Evolutionary conservation across 2,113 vertebrate genomes (phyloP).

Genomic region (Cololabis saira): DNA sequence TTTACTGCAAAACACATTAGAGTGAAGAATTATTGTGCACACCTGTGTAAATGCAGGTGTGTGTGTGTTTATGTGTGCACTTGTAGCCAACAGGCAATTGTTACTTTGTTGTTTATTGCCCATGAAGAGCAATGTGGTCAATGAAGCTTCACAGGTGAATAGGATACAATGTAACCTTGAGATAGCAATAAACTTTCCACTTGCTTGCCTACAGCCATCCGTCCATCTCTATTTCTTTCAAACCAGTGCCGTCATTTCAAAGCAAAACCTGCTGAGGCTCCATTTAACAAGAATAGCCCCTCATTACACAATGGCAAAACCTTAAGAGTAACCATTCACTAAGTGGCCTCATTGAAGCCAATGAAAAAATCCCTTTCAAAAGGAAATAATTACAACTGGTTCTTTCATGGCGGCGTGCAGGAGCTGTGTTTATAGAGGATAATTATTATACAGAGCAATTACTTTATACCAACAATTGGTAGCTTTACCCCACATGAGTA

Average conservation of each 20-base stretch:
- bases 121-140: constrained; percentile 71
- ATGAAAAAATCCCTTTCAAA: constrained; percentile 70
- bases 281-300: constrained; percentile 50
- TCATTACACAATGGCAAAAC: constrained; percentile 60
- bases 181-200: constrained; percentile 63
- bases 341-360: constrained; percentile 60
- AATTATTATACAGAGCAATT: constrained; percentile 71
- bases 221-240: constrained; percentile 26
- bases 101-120: constrained; percentile 66
- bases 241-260: constrained; percentile 29
- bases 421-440: constrained; percentile 68
- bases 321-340: constrained; percentile 58
- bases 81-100: constrained; percentile 45
- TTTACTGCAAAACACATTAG: constrained; percentile 55
- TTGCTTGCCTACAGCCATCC: constrained; percentile 36
- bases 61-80: constrained; percentile 19
- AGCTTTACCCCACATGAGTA: constrained; percentile 52
- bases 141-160: constrained; percentile 73
- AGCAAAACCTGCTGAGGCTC: constrained; percentile 33
- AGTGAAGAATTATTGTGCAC: constrained; percentile 35
- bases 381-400: constrained; percentile 69
- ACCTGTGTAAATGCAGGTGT: constrained; percentile 32
- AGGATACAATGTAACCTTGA: constrained; percentile 68
- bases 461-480: constrained; percentile 63
- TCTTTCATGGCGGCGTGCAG: constrained; percentile 57